Base-by-base conservation (phyloP, 2,888 invertebrate genomes). In the Dugesia japonica region DNA sequence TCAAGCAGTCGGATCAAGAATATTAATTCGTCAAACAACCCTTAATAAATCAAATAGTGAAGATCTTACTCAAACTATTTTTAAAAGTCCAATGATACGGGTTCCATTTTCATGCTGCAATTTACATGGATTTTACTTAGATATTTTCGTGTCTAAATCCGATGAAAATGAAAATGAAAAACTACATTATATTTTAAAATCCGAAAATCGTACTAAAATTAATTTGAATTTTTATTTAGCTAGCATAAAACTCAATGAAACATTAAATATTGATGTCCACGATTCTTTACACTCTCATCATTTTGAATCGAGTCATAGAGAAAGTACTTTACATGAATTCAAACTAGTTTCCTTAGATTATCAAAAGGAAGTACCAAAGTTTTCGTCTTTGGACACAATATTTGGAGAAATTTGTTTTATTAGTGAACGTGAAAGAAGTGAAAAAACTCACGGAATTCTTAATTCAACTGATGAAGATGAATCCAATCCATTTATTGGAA, bases 101-200 rank as follows among this genome's bases (percentile, higher is more conserved):
- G n/a, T 73, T 33, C 74, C 74, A 17, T 73, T 73, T 15, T 42
- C 74, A 1, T 73, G 74, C n/a, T 73, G 74, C 33, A 28, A 13
- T 26, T 9, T 26, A 1, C 28, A 73, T 38, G 33, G 33, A 13
- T 38, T 73, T 31, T 33, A 26, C 17, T 33, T 73, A 13, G 33
- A 33, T 7, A 73, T 73, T 42, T 38, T 9, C n/a, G 38, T 73
- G 7, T 42, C 31, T 7, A 27, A 31, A 9, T 9, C n/a, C 7
- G n/a, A 23, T 33, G 28, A 33, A n/a, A 73, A 7, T 1, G 33
- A 73, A 31, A 1, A 1, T 4, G 74, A 73, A 73, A 73, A 26
- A 31, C 1, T 28, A n/a, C 74, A 73, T 17, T 73, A 73, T 33
- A 26, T 33, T 31, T 26, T 73, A 1, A 38, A n/a, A 33, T 73